These are phyloP conservation scores for Conchocele bisecta DNA, from an alignment of 2,888 invertebrate species.

Conservation along the genomic window DNA sequence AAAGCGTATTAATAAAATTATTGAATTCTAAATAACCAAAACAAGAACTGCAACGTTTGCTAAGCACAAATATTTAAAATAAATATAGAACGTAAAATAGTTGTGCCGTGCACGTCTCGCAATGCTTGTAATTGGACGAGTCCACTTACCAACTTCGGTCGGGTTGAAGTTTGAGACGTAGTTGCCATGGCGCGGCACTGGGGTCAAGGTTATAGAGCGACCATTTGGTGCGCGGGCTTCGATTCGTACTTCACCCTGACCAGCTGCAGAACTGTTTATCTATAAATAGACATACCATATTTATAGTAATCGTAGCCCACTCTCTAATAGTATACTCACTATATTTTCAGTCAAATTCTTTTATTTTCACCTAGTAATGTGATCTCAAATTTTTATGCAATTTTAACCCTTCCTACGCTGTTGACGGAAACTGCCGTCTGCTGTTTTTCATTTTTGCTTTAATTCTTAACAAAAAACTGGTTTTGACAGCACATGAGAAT, in stretches of 20 bases:
- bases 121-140: constrained; percentile 15
- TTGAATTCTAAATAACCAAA: too few species aligned
- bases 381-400: too few species aligned
- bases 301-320: too few species aligned
- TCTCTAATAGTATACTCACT: too few species aligned
- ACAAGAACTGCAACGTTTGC: constrained; percentile 35
- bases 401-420: too few species aligned
- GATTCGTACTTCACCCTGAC: constrained; percentile 92
- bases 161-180: constrained; percentile 98
- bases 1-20: too few species aligned
- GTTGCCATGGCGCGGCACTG: constrained; percentile 77
- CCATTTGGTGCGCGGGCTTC: constrained; percentile 96
- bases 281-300: constrained; percentile 79
- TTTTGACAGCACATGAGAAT: too few species aligned
- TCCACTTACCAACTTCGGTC: constrained; percentile 91
- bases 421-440: too few species aligned
- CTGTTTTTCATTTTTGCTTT: too few species aligned
- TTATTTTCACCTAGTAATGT: too few species aligned
- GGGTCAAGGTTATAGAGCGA: constrained; percentile 90
- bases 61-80: constrained; percentile 15
- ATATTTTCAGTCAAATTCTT: too few species aligned
- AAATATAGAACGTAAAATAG: background rate
- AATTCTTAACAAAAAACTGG: too few species aligned
- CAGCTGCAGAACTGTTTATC: constrained; percentile 86
- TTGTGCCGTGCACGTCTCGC: constrained; percentile 22